Conservation (phyloP, 2,888 invertebrate species). For the Cryptocheilus praepositus region DNA sequence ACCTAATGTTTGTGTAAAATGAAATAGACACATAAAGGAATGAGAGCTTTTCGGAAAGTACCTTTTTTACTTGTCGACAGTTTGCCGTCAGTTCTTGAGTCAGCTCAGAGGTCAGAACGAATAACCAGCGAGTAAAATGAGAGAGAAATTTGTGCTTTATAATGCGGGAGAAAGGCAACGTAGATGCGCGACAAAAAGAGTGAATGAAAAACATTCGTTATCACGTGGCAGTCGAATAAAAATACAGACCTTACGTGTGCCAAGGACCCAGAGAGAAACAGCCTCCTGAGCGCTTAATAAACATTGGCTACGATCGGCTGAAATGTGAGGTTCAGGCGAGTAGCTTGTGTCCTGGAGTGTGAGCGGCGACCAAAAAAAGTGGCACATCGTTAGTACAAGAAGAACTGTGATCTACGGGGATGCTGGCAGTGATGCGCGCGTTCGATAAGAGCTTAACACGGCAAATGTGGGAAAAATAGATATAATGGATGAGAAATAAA, state of each 20-base stretch:
- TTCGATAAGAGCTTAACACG: constrained; percentile 8
- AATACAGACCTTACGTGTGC: constrained; percentile 91
- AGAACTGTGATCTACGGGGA: constrained; percentile 33
- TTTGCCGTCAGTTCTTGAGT: too few relatives aligned
- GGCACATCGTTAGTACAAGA: constrained; percentile 59
- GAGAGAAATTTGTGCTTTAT: constrained; percentile 35
- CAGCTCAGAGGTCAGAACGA: background rate
- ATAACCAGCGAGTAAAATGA: constrained; percentile 13
- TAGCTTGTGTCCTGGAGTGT: constrained; percentile 83
- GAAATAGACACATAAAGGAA: background rate
- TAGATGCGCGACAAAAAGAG: constrained; percentile 64
- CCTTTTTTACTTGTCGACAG: too few relatives aligned
- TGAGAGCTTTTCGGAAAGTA: background rate
- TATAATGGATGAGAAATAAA: constrained; percentile 5
- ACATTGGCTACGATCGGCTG: constrained; percentile 78
- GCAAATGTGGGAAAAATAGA: constrained; percentile 2
- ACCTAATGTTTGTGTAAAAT: background rate
- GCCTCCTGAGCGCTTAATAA: constrained; percentile 95
- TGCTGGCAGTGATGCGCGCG: constrained; percentile 21
- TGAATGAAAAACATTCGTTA: constrained; percentile 46
- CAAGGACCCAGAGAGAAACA: constrained; percentile 94
- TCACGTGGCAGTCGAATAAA: constrained; percentile 59
- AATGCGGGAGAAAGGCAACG: constrained; percentile 36
- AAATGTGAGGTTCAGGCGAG: constrained; percentile 78
- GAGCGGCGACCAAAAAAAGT: constrained; percentile 67